Evolutionary conservation across 53 echinoderm and acorn worm genomes (phyloP), one percentile per base, ranked within the genome.

Genomic region (Hippasteria phrygiana): DNA sequence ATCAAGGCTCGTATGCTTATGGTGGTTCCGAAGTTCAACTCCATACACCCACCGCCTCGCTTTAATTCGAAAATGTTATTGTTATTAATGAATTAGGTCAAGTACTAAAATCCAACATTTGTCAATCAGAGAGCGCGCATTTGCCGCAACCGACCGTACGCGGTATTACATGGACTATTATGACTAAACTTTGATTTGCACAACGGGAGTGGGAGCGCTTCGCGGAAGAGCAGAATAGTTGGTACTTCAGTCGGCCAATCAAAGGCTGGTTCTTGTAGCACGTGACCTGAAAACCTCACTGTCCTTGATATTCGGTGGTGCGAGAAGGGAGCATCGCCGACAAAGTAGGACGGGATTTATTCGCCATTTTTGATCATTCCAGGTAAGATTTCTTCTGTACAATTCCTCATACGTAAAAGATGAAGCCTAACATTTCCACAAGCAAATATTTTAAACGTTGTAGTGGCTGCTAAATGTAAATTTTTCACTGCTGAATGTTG

Each of bases 171-270:
- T 48, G 8, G 48, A 0, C n/a, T 40, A n/a, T n/a, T n/a, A 47
- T 26, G 32, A 41, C 38, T 42, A 67, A 66, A 31, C 46, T 83
- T 71, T 64, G 66, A 66, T 62, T 47, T 43, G 36, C 29, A 45
- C 85, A 53, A 85, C 50, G 85, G 85, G 85, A 24, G 71, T 70
- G 51, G 7, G 36, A n/a, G 17, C 71, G 22, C 71, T 70, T 50
- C 37, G 50, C 37, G 85, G 51, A 85, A 85, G 85, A 69, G 85
- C 85, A 51, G 85, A 85, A 85, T 85, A 85, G 70, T 85, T 85
- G 85, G 71, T 67, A 53, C 69, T 69, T 85, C 69, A 85, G 71
- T 33, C 22, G 71, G 50, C 85, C 85, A 85, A 71, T 71, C 85
- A 85, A 20, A 34, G 50, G 48, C 39, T 50, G 53, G 85, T 82